Evolutionary conservation across 2,797 vertebrate species (phyloP).

Genomic region (Epinephelus coioides): DNA sequence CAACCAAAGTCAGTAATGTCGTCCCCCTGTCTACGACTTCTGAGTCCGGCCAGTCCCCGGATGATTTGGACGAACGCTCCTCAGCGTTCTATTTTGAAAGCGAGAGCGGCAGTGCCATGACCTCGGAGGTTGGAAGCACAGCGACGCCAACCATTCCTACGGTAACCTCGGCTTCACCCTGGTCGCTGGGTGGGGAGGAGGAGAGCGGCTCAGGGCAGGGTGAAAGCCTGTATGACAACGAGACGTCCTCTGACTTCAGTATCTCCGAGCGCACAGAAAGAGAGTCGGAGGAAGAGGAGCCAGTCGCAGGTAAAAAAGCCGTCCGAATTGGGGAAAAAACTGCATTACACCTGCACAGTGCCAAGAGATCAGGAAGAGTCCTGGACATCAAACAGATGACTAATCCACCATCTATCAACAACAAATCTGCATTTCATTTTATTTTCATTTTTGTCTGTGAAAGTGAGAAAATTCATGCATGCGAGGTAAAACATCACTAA

Average conservation of each 20-base stretch:
- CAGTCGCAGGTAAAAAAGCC: conserved; percentile 91
- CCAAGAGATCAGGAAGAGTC: conserved; percentile 36
- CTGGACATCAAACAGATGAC: conserved; percentile 46
- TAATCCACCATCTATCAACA: conserved; percentile 59
- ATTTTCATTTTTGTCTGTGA: conserved; percentile 30
- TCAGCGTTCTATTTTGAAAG: conserved; percentile 86
- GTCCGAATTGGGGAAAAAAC: conserved; percentile 8
- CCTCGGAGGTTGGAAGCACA: conserved; percentile 53
- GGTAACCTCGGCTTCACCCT: conserved; percentile 67
- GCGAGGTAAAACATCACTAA: conserved; percentile 10
- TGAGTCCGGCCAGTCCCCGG: conserved; percentile 61
- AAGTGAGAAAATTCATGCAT: conserved; percentile 20
- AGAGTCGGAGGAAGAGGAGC: conserved; percentile 88
- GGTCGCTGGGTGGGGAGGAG: conserved; percentile 89
- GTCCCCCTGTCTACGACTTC: conserved; percentile 32
- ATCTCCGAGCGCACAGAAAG: conserved; percentile 91
- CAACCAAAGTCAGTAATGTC: conserved; percentile 53
- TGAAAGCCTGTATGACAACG: conserved; percentile 93
- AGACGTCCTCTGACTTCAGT: conserved; percentile 98
- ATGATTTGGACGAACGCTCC: conserved; percentile 77
- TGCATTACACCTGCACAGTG: conserved; percentile 32
- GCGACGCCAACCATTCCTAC: conserved; percentile 21
- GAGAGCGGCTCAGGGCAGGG: conserved; percentile 94
- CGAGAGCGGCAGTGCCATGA: conserved; percentile 73
- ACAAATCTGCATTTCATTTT: conserved; percentile 36